Evolutionary conservation across 2,113 vertebrate genomes (phyloP).

Genomic region (Cettia cetti): DNA sequence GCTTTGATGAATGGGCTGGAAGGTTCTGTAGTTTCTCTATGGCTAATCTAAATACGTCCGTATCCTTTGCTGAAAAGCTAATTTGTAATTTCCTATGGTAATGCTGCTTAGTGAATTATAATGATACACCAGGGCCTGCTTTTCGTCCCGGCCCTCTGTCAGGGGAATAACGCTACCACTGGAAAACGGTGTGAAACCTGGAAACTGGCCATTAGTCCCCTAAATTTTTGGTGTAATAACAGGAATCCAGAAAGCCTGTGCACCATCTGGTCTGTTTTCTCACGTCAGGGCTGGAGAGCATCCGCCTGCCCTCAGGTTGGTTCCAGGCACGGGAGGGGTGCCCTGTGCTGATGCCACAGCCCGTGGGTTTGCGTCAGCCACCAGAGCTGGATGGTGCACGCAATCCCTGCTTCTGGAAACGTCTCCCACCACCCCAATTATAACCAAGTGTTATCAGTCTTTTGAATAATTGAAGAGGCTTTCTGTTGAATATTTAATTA

Average conservation of each 20-base stretch:
- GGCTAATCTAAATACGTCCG: not conserved
- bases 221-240: not conserved
- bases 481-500: slow-evolving; percentile 69
- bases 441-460: slow-evolving; percentile 48
- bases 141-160: not conserved
- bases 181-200: slow-evolving; percentile 11
- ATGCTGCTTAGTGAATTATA: slow-evolving; percentile 9
- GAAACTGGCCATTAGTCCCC: not conserved
- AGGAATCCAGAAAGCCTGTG: not conserved
- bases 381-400: accelerated
- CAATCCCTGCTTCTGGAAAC: slow-evolving; percentile 21
- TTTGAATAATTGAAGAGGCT: slow-evolving; percentile 67
- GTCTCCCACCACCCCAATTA: slow-evolving; percentile 45
- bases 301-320: not conserved
- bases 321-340: not conserved
- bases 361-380: not conserved
- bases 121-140: not conserved
- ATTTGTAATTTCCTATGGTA: slow-evolving; percentile 55
- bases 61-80: slow-evolving; percentile 42
- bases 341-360: not conserved
- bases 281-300: not conserved
- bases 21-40: slow-evolving; percentile 9
- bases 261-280: not conserved
- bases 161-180: not conserved
- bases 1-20: slow-evolving; percentile 27